Evolutionary conservation across 2,797 vertebrate genomes (phyloP).

Genomic region (Ispidina lecontei): DNA sequence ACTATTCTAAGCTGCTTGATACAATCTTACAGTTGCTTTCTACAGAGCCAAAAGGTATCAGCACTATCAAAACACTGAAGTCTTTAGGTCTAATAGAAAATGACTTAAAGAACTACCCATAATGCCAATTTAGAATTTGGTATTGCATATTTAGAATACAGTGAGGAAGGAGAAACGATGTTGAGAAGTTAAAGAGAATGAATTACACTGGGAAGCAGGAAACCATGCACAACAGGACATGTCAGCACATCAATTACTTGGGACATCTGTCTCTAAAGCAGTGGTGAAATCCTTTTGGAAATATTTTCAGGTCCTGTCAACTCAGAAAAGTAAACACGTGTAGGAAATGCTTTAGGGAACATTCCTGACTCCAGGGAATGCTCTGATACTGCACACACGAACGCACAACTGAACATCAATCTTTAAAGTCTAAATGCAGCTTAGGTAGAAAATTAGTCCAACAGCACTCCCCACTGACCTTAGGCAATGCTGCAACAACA

Average conservation of each 20-base stretch:
- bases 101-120: not conserved
- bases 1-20: not conserved
- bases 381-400: not conserved
- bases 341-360: not conserved
- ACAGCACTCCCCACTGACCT: conserved; percentile 49
- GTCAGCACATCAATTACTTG: not conserved
- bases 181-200: not conserved
- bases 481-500: not conserved
- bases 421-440: not conserved
- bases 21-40: not conserved
- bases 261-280: not conserved
- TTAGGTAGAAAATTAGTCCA: not conserved
- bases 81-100: not conserved
- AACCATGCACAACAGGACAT: not conserved
- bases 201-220: not conserved
- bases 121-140: not conserved
- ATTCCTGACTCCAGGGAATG: not conserved
- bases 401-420: not conserved
- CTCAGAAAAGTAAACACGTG: not conserved
- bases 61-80: not conserved
- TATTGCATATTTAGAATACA: not conserved
- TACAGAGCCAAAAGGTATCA: not conserved
- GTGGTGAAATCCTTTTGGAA: not conserved
- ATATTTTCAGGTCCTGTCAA: not conserved
- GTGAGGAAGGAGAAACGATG: not conserved